Evolutionary conservation across 1,140 invertebrate species (phyloP).

Genomic region (Drosophila orosa): DNA sequence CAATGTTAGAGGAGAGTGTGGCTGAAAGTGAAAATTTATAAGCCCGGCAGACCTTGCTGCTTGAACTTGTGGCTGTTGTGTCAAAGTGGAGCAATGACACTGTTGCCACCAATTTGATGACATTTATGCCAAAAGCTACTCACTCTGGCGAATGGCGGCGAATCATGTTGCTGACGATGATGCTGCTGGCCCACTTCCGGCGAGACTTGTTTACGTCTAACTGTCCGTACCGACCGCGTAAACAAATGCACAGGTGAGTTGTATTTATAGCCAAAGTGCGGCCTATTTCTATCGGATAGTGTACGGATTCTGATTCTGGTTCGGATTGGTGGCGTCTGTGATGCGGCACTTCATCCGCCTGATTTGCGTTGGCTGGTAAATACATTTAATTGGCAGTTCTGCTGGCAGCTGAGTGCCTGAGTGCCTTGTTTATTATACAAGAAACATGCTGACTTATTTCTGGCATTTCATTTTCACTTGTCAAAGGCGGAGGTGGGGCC

Average conservation of each 20-base stretch:
- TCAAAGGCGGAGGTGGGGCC: conserved; percentile 5
- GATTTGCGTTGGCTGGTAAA: conserved; percentile 65
- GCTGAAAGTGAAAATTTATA: conserved; percentile 52
- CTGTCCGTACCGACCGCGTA: conserved; percentile 58
- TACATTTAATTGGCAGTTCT: conserved; percentile 72
- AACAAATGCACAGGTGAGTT: conserved; percentile 73
- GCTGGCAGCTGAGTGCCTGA: conserved; percentile 45
- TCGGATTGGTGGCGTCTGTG: conserved; percentile 49
- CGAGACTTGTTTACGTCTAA: conserved; percentile 76
- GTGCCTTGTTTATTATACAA: conserved; percentile 62
- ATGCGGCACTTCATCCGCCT: conserved; percentile 48
- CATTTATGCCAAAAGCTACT: background rate
- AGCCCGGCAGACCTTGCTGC: conserved; percentile 65
- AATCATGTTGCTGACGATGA: background rate
- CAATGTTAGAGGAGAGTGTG: conserved; percentile 55
- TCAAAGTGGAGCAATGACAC: conserved; percentile 75
- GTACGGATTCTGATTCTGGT: background rate
- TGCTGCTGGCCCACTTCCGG: conserved; percentile 72
- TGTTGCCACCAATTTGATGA: conserved; percentile 20
- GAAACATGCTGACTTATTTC: conserved; percentile 42
- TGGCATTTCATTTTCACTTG: conserved; percentile 17
- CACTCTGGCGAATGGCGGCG: background rate
- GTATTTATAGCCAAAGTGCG: conserved; percentile 60
- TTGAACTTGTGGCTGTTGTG: conserved; percentile 67
- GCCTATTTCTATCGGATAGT: conserved; percentile 36